Percentiles rank a stretch among this genome's conserved stretches.
Evolutionary conservation across 2,888 invertebrate species (phyloP).

Genomic region (Xestia c-nigrum): DNA sequence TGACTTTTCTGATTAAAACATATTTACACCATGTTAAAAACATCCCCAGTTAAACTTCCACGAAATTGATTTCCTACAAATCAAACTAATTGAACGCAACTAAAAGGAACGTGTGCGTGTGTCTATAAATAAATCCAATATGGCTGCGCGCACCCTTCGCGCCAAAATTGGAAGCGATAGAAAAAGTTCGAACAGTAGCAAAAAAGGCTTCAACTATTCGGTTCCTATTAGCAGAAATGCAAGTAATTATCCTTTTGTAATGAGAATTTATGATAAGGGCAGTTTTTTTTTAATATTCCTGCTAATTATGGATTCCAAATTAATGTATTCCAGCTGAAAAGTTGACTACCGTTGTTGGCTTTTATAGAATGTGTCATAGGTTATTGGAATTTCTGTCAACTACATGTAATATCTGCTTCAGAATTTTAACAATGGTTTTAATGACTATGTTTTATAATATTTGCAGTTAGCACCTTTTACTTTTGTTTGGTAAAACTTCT

Average conservation of each 20-base stretch:
- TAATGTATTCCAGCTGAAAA: constrained; percentile 29
- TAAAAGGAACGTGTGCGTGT: constrained; percentile 78
- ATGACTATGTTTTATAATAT: neutral
- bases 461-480: neutral
- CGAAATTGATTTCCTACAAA: constrained; percentile 74
- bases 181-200: constrained; percentile 72
- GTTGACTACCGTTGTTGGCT: neutral
- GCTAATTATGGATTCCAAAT: constrained; percentile 15
- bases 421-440: neutral
- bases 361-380: neutral
- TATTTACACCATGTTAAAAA: constrained; percentile 37
- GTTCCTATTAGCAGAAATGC: constrained; percentile 78
- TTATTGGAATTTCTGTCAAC: neutral
- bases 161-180: constrained; percentile 69
- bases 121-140: constrained; percentile 82
- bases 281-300: constrained; percentile 26
- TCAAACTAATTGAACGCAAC: constrained; percentile 86
- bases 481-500: neutral
- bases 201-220: constrained; percentile 58
- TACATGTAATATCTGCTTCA: neutral
- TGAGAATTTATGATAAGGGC: constrained; percentile 33
- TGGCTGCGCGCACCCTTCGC: constrained; percentile 78
- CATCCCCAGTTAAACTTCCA: constrained; percentile 48
- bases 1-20: neutral
- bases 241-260: constrained; percentile 46